Evolutionary conservation across 2,113 vertebrate species (phyloP).

Genomic region (Canis aureus): DNA sequence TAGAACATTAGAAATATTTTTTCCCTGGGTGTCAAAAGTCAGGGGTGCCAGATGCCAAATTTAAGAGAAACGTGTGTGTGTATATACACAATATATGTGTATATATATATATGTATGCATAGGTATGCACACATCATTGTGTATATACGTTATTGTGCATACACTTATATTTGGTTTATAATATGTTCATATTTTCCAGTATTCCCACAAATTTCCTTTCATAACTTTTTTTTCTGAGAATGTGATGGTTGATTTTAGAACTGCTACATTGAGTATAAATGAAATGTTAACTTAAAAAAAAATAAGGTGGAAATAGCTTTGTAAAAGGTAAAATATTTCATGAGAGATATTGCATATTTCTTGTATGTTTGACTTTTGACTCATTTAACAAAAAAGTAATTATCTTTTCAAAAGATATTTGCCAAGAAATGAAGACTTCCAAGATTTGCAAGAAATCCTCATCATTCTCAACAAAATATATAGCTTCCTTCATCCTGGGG

Average conservation of each 20-base stretch:
- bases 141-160: background rate
- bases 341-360: background rate
- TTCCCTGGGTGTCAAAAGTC: background rate
- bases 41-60: background rate
- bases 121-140: background rate
- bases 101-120: background rate
- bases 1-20: slow-evolving; percentile 24
- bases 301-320: background rate
- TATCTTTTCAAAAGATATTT: slow-evolving; percentile 83
- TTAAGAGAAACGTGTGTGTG: background rate
- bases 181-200: background rate
- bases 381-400: slow-evolving; percentile 45
- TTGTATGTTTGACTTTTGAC: slow-evolving; percentile 53
- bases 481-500: slow-evolving; percentile 84
- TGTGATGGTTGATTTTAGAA: background rate
- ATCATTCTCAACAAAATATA: slow-evolving; percentile 74
- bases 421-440: slow-evolving; percentile 53
- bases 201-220: slow-evolving; percentile 1
- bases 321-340: slow-evolving; percentile 5
- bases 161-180: slow-evolving; percentile 10
- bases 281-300: background rate
- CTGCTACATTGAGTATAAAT: background rate
- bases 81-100: background rate
- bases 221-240: slow-evolving; percentile 33
- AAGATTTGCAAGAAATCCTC: slow-evolving; percentile 47